These are phyloP conservation scores for Actias luna DNA, from an alignment of 2,888 invertebrate genomes.

Conservation along the genomic window DNA sequence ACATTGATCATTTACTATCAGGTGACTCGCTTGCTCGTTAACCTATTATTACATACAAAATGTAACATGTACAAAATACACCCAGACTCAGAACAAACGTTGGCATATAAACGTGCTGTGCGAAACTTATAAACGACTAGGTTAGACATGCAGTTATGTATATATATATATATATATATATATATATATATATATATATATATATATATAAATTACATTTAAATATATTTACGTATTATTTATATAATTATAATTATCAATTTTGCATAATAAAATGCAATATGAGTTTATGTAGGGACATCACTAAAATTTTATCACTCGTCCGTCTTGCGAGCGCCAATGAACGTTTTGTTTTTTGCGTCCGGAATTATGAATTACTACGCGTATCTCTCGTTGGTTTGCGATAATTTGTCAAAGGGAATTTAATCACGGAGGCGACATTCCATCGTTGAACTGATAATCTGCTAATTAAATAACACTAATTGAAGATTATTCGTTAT, in stretches of 20 bases:
- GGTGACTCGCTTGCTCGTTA: neutral
- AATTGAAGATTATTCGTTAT: neutral
- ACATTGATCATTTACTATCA: neutral
- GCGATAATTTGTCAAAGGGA: constrained; percentile 8
- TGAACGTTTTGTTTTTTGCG: constrained; percentile 7
- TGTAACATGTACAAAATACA: too few species aligned
- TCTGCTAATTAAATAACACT: constrained; percentile 1
- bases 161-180: too few species aligned
- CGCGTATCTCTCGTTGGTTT: neutral
- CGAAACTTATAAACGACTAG: too few species aligned
- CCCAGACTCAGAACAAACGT: too few species aligned
- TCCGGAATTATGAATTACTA: constrained; percentile 5
- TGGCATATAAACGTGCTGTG: too few species aligned
- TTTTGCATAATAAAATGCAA: neutral
- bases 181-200: too few species aligned
- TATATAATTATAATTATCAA: neutral
- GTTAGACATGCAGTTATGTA: too few species aligned
- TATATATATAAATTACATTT: too few species aligned
- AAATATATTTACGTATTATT: too few species aligned
- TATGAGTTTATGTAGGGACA: neutral
- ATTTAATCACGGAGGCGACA: neutral
- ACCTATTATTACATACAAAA: too few species aligned
- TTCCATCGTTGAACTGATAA: constrained; percentile 1
- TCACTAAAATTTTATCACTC: constrained; percentile 1
- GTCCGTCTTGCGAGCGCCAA: constrained; percentile 1